phyloP scores from a whole-genome alignment of 1,140 invertebrate species.

The Coenobita brevimanus region DNA sequence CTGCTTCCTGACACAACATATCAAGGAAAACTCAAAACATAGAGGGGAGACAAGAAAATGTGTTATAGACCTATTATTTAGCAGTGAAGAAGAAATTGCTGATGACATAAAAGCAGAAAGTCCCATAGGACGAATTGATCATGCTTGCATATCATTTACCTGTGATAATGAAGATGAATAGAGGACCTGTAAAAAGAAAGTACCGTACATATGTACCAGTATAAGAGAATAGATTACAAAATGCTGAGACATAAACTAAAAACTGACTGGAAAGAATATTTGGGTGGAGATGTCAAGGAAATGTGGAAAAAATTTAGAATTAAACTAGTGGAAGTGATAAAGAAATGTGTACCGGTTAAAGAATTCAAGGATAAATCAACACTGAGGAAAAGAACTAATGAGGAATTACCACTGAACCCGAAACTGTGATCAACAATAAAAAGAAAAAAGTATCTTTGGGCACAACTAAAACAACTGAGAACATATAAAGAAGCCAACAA shows the following conservation, averaged over 20 bases:
- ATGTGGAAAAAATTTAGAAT: constrained; percentile 25
- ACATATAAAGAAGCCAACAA: too few species aligned
- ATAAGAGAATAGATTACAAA: neutral
- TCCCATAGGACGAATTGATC: constrained; percentile 18
- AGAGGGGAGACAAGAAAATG: too few species aligned
- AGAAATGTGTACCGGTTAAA: constrained; percentile 9
- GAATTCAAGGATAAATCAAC: neutral
- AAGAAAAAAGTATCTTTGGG: neutral
- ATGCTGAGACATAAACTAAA: neutral
- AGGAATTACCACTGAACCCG: constrained; percentile 15
- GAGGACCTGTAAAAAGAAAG: neutral
- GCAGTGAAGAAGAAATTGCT: neutral
- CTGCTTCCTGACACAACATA: too few species aligned
- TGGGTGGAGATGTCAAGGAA: neutral
- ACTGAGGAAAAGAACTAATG: neutral
- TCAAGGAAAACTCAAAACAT: too few species aligned
- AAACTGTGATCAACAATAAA: constrained; percentile 8
- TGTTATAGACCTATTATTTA: neutral
- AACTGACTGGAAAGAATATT: neutral
- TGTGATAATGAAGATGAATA: neutral
- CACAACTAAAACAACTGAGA: too few species aligned
- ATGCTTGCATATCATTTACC: neutral
- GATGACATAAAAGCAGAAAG: neutral
- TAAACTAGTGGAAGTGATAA: constrained; percentile 4
- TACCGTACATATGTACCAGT: too few species aligned